Conservation (phyloP, 2,113 vertebrate genomes). For the Dolichotis patagonum region DNA sequence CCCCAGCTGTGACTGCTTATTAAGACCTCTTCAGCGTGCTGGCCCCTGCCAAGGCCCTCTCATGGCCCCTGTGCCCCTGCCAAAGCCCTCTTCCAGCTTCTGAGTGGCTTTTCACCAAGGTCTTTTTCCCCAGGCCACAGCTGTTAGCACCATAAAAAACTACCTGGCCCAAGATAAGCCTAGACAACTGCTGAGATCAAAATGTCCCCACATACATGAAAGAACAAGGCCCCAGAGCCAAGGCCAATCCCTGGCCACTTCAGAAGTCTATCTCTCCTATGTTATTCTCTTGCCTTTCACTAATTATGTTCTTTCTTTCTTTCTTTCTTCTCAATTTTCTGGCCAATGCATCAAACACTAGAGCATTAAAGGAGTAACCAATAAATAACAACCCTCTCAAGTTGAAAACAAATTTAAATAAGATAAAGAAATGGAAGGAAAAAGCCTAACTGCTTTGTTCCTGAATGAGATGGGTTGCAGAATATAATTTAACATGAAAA, state of each 20-base stretch:
- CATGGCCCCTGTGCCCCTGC: background rate
- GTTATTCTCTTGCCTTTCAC: background rate
- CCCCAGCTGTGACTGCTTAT: conserved; percentile 30
- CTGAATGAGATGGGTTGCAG: background rate
- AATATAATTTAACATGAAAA: background rate
- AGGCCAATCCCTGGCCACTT: background rate
- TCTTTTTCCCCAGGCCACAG: conserved; percentile 25
- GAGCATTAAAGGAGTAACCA: background rate
- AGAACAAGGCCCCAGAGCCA: background rate
- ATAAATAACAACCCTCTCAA: background rate
- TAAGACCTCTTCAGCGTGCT: conserved; percentile 18
- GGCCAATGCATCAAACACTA: background rate
- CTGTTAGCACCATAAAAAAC: conserved; percentile 6
- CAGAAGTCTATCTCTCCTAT: background rate
- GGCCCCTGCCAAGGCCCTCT: background rate
- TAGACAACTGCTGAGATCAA: conserved; percentile 26
- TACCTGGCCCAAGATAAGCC: conserved; percentile 51
- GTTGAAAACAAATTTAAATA: conserved; percentile 56
- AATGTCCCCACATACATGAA: conserved; percentile 1
- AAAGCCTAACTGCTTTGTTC: background rate
- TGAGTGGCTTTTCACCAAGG: conserved; percentile 44
- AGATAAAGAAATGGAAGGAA: conserved; percentile 11
- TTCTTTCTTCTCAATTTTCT: conserved; percentile 32
- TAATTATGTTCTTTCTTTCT: conserved; percentile 3
- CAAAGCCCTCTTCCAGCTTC: conserved; percentile 45